These are phyloP conservation scores for Ammospiza nelsoni DNA, from an alignment of 2,113 vertebrate genomes.

Conservation along the genomic window DNA sequence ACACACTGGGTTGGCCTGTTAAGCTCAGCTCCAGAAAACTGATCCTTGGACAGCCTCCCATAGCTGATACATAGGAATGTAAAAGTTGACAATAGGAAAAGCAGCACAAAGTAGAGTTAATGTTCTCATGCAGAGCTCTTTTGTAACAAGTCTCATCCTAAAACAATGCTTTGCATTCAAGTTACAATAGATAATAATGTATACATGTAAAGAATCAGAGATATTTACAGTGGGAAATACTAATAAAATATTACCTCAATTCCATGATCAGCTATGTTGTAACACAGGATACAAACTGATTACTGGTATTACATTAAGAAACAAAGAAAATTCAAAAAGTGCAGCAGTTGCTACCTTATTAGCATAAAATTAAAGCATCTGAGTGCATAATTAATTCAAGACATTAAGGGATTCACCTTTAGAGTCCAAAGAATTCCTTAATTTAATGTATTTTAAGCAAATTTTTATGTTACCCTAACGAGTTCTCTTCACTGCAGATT, in stretches of 20 bases:
- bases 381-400: slow-evolving; percentile 63
- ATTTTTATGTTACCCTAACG: slow-evolving; percentile 6
- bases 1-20: background rate
- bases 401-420: slow-evolving; percentile 42
- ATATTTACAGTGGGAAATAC: slow-evolving; percentile 41
- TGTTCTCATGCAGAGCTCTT: slow-evolving; percentile 24
- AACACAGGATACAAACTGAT: slow-evolving; percentile 16
- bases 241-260: slow-evolving; percentile 29
- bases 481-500: slow-evolving; percentile 49
- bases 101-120: background rate
- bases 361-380: slow-evolving; percentile 70
- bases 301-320: slow-evolving; percentile 62
- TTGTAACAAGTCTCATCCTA: slow-evolving; percentile 32
- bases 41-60: background rate
- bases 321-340: slow-evolving; percentile 60
- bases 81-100: background rate
- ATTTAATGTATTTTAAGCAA: slow-evolving; percentile 58
- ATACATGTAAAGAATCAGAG: background rate
- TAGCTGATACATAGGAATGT: background rate
- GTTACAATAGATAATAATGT: background rate
- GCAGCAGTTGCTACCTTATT: slow-evolving; percentile 47
- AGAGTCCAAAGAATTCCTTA: slow-evolving; percentile 58
- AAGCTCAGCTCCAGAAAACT: background rate
- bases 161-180: slow-evolving; percentile 39
- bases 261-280: slow-evolving; percentile 3